Evolutionary conservation across 2,797 vertebrate genomes (phyloP), one percentile per base, ranked within the genome.

Genomic region (Valencia hispanica): DNA sequence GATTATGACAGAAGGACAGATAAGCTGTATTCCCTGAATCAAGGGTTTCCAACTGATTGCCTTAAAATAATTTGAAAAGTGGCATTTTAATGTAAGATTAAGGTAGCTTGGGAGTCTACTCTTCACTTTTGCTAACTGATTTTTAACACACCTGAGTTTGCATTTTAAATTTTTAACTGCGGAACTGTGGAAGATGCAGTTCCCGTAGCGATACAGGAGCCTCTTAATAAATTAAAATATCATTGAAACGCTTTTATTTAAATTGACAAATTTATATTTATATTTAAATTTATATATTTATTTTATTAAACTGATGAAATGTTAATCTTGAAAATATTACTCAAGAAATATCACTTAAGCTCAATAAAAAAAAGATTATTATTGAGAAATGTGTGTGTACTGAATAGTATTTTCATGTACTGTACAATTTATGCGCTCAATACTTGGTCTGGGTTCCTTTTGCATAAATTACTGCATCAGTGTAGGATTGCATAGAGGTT

Each of bases 1-100:
- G 88, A 93, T 92, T 87, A 86, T 43, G 7, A 7, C 22, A 77
- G 32, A 45, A 0, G 32, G 68, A 61, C 72, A 75, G 63, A 72
- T 75, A 20, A 59, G 41, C 4, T 0, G 7, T 70, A 6, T 22
- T 41, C 20, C 32, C 2, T 2, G 20, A 53, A 41, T 72, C 18
- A 43, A 1, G 20, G 20, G 11, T 71, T 41, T 10, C 20, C n/a
- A 79, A 34, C 2, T 10, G 10, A 51, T 79, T 65, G 17, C 36
- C 25, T 63, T 51, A 30, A 70, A 48, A 57, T 45, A 18, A 1
- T 1, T 61, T 7, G 8, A 61, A 61, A 61, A 61, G 20, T 20
- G 0, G 3, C 15, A 61, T 59, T 34, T 20, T 0, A 17, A 59
- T 66, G 18, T 66, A 39, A 69, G 70, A 77, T 36, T 11, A 39